A percentile compares a stretch with the other conserved stretches of the same genome.
These are phyloP conservation scores for Drosophila athabasca DNA, from an alignment of 1,140 invertebrate species.

Conservation along the genomic window DNA sequence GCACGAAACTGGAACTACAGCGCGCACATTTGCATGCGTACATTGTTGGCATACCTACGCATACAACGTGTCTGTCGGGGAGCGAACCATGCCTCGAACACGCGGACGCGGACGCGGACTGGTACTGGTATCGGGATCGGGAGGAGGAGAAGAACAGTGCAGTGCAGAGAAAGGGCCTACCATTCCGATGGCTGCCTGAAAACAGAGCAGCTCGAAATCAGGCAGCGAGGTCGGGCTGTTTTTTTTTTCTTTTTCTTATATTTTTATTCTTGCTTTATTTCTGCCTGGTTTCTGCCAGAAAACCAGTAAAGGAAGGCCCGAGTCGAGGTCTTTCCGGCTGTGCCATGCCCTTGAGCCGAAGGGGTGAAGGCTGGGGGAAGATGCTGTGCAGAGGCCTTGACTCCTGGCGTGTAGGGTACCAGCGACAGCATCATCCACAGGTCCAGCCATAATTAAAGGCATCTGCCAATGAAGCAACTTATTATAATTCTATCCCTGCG, in stretches of 20 bases:
- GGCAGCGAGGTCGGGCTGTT: constrained; percentile 3
- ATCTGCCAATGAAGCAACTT: constrained; percentile 79
- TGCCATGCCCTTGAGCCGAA: constrained; percentile 23
- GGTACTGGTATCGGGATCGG: background rate
- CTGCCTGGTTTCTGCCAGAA: constrained; percentile 9
- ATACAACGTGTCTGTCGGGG: constrained; percentile 50
- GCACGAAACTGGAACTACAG: constrained; percentile 47
- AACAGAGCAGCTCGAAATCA: constrained; percentile 9
- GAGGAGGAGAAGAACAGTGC: background rate
- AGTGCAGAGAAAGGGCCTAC: background rate
- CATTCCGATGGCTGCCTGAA: constrained; percentile 34
- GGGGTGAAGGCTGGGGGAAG: background rate
- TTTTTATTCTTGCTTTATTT: constrained; percentile 7
- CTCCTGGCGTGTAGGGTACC: constrained; percentile 34
- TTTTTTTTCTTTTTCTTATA: background rate
- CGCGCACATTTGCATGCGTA: constrained; percentile 75
- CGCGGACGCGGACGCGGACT: background rate
- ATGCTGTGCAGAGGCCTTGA: background rate
- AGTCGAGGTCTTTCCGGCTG: background rate
- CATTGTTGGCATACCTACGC: constrained; percentile 83
- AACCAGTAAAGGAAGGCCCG: constrained; percentile 28
- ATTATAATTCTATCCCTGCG: constrained; percentile 82
- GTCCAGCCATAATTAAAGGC: constrained; percentile 63
- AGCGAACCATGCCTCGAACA: constrained; percentile 11
- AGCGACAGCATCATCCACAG: no score